These are phyloP conservation scores for Bombus consobrinus DNA, from an alignment of 1,140 invertebrate species.

Conservation along the genomic window DNA sequence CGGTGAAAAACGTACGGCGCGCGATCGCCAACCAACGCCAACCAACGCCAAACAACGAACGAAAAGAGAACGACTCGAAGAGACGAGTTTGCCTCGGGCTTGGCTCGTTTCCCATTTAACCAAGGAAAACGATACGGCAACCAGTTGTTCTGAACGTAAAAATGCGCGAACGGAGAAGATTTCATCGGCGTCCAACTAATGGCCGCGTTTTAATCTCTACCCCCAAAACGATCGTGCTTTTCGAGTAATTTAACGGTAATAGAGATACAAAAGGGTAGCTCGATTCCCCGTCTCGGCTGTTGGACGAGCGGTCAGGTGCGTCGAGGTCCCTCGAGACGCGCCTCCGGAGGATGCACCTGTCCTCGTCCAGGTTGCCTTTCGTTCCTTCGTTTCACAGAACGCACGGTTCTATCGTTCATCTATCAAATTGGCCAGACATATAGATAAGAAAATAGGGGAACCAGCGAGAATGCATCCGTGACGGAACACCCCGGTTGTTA, in stretches of 20 bases:
- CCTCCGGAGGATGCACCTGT: constrained; percentile 63
- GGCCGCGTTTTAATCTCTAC: constrained; percentile 12
- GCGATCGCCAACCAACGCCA: neutral
- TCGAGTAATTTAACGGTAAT: constrained; percentile 47
- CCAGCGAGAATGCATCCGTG: constrained; percentile 50
- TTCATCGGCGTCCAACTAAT: constrained; percentile 1
- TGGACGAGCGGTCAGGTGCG: constrained; percentile 49
- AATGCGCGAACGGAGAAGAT: neutral
- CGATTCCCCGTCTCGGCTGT: neutral
- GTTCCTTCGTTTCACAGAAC: constrained; percentile 53
- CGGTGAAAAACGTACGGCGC: neutral
- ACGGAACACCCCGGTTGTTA: constrained; percentile 61
- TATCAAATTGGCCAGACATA: constrained; percentile 71
- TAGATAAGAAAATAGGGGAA: constrained; percentile 67
- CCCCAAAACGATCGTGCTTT: constrained; percentile 12
- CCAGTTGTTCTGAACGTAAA: neutral
- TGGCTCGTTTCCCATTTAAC: no score
- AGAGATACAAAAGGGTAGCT: constrained; percentile 42
- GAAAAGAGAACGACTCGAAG: accelerated
- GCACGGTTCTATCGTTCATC: constrained; percentile 69
- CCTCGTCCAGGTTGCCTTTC: constrained; percentile 40
- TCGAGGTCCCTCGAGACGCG: neutral
- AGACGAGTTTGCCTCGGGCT: no score
- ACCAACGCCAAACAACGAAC: no score
- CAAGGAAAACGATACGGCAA: neutral